A percentile compares a stretch with the other conserved stretches of the same genome.
Conservation (phyloP, 2,888 invertebrate species). For the Aquatica leii region DNA sequence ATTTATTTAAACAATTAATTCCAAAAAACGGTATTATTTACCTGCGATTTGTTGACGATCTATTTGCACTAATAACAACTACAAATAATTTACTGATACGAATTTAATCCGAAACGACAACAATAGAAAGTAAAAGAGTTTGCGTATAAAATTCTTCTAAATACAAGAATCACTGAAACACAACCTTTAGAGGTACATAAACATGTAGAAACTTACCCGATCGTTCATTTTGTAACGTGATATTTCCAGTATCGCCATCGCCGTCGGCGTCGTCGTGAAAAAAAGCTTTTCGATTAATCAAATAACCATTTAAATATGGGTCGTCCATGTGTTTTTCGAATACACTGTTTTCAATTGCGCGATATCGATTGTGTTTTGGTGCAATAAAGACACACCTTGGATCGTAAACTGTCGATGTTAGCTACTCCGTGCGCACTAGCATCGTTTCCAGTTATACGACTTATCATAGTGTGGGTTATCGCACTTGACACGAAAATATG, state of each 20-base stretch:
- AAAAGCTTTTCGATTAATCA: slow-evolving; percentile 33
- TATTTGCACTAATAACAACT: too few species aligned
- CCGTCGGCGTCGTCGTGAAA: slow-evolving; percentile 13
- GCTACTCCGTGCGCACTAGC: slow-evolving; percentile 17
- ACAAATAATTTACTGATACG: too few species aligned
- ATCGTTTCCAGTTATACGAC: slow-evolving; percentile 3
- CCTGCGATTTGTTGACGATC: too few species aligned
- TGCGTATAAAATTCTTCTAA: too few species aligned
- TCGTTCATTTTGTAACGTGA: slow-evolving; percentile 47
- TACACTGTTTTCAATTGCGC: slow-evolving; percentile 1
- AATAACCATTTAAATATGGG: slow-evolving; percentile 47
- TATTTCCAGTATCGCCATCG: slow-evolving; percentile 26
- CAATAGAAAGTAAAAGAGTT: too few species aligned
- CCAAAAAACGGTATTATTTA: too few species aligned
- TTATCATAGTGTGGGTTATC: slow-evolving; percentile 16
- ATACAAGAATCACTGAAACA: too few species aligned
- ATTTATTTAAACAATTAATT: too few species aligned
- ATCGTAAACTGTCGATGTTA: slow-evolving; percentile 18
- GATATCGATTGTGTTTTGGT: slow-evolving; percentile 15
- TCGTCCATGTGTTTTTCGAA: slow-evolving; percentile 43
- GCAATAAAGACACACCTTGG: slow-evolving; percentile 17
- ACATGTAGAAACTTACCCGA: slow-evolving; percentile 47
- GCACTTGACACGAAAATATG: slow-evolving; percentile 17
- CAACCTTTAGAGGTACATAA: background rate
- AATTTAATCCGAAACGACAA: too few species aligned